These are phyloP conservation scores for Spisula subtruncata DNA, from an alignment of 2,888 invertebrate genomes.

Conservation along the genomic window DNA sequence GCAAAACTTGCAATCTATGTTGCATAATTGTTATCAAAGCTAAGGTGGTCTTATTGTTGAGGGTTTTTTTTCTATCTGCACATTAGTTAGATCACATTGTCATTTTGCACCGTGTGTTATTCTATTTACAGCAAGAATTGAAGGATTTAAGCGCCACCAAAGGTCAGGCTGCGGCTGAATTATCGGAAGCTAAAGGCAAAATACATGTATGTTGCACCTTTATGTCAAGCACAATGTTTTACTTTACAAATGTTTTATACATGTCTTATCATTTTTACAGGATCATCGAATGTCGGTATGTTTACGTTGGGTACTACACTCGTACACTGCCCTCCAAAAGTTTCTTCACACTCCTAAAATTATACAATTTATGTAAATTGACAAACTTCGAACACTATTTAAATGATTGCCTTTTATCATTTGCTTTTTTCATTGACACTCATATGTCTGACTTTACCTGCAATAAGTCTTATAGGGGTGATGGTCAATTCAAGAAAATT, in stretches of 20 bases:
- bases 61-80: background rate
- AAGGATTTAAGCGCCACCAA: conserved; percentile 83
- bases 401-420: too few species aligned
- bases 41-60: background rate
- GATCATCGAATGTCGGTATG: conserved; percentile 36
- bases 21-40: too few species aligned
- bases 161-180: conserved; percentile 82
- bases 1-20: too few species aligned
- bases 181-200: conserved; percentile 82
- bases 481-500: too few species aligned
- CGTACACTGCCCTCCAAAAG: too few species aligned
- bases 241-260: background rate
- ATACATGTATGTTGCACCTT: conserved; percentile 76
- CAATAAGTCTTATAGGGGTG: too few species aligned
- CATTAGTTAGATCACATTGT: conserved; percentile 2
- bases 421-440: too few species aligned
- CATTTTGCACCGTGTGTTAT: conserved; percentile 25
- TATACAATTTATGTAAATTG: too few species aligned
- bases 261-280: conserved; percentile 17
- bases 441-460: too few species aligned
- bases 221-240: conserved; percentile 20
- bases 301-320: background rate
- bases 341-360: too few species aligned
- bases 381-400: too few species aligned
- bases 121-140: conserved; percentile 82